A percentile compares a stretch with the other conserved stretches of the same genome.
These are phyloP conservation scores for Caenorhabditis sinica DNA, from an alignment of 2,888 invertebrate genomes.

Conservation along the genomic window DNA sequence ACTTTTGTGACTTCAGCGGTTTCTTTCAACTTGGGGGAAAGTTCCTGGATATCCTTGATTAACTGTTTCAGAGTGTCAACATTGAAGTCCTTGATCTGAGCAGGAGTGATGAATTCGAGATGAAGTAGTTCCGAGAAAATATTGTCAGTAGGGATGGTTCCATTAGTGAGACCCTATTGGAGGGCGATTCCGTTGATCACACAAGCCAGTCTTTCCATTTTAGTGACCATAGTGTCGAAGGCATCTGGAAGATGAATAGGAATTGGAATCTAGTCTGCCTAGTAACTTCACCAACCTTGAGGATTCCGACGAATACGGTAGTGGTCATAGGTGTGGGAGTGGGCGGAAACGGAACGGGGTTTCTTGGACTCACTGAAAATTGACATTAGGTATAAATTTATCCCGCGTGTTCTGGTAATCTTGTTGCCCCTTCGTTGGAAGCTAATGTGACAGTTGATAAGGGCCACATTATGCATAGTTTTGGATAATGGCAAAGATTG, in stretches of 20 bases:
- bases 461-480: too few relatives aligned
- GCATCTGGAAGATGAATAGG: neutral
- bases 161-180: neutral
- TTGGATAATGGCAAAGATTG: too few relatives aligned
- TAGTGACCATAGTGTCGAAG: neutral
- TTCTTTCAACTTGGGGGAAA: neutral
- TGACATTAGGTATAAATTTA: too few relatives aligned
- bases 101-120: neutral
- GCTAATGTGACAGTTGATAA: too few relatives aligned
- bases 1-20: too few relatives aligned
- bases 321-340: neutral
- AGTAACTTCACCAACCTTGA: neutral
- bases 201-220: neutral
- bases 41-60: neutral
- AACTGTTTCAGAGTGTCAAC: neutral
- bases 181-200: constrained; percentile 6
- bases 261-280: too few relatives aligned
- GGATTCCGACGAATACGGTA: neutral
- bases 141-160: neutral
- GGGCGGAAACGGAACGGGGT: neutral
- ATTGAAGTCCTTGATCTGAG: neutral
- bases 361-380: too few relatives aligned
- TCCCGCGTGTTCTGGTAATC: too few relatives aligned
- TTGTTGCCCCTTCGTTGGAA: too few relatives aligned
- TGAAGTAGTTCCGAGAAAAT: neutral